A percentile compares a stretch with the other conserved stretches of the same genome.
Evolutionary conservation across 1,140 invertebrate species (phyloP).

Genomic region (Drosophila setifemur): DNA sequence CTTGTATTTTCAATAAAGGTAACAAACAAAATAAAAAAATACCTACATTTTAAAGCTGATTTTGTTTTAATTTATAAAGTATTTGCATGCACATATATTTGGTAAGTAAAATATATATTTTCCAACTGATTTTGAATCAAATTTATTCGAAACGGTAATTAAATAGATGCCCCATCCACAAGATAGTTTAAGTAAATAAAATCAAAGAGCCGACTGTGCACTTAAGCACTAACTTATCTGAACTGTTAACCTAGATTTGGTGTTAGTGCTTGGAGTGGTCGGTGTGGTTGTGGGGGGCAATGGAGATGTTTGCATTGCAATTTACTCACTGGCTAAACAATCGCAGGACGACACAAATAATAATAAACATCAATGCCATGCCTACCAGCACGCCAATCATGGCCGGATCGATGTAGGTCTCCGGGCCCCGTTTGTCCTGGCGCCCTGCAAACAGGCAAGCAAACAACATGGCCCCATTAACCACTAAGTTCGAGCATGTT

Average conservation of each 20-base stretch:
- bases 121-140: too few species aligned
- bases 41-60: too few species aligned
- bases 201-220: not conserved
- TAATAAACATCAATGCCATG: slow-evolving; percentile 96
- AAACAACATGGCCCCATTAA: slow-evolving; percentile 46
- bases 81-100: too few species aligned
- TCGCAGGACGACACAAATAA: slow-evolving; percentile 95
- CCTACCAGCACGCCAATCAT: slow-evolving; percentile 95
- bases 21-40: too few species aligned
- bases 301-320: slow-evolving; percentile 74
- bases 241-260: slow-evolving; percentile 15
- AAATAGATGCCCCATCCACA: too few species aligned
- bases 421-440: slow-evolving; percentile 71
- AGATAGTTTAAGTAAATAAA: not conserved
- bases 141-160: too few species aligned
- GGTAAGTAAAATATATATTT: too few species aligned
- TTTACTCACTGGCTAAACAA: slow-evolving; percentile 94
- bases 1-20: too few species aligned
- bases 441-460: slow-evolving; percentile 62
- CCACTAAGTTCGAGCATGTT: not conserved
- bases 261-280: slow-evolving; percentile 9
- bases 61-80: too few species aligned
- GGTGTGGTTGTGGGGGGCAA: slow-evolving; percentile 8
- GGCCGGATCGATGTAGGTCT: slow-evolving; percentile 90
- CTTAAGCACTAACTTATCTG: not conserved